Conservation (phyloP, 2,797 vertebrate genomes). For the Allobates femoralis region DNA sequence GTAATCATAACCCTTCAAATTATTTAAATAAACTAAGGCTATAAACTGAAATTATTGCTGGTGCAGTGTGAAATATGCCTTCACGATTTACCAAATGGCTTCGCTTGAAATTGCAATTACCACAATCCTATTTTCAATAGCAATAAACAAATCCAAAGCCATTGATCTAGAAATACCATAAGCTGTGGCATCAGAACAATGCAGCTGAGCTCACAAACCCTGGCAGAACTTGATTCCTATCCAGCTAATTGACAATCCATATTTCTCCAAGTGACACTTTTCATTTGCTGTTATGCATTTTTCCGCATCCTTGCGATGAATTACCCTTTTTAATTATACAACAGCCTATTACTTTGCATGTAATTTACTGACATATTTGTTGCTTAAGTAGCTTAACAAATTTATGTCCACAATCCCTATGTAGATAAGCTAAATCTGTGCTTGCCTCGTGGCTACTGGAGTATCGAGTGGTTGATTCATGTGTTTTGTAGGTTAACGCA, state of each 20-base stretch:
- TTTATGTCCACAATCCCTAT: slow-evolving; percentile 46
- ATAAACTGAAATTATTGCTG: slow-evolving; percentile 1
- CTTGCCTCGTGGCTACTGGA: slow-evolving; percentile 69
- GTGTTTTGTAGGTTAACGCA: slow-evolving; percentile 69
- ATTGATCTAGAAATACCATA: slow-evolving; percentile 11
- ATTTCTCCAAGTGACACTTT: slow-evolving; percentile 35
- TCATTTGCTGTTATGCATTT: slow-evolving; percentile 15
- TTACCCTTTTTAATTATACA: slow-evolving; percentile 30
- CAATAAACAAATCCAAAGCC: slow-evolving; percentile 1
- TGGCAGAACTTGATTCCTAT: background rate
- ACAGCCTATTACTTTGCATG: slow-evolving; percentile 33
- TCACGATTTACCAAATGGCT: background rate
- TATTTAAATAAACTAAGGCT: background rate
- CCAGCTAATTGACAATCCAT: slow-evolving; percentile 32
- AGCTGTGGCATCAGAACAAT: slow-evolving; percentile 21
- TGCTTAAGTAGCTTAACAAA: background rate
- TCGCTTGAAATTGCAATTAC: slow-evolving; percentile 8
- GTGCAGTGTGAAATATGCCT: background rate
- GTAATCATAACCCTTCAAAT: background rate
- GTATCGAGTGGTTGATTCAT: slow-evolving; percentile 70
- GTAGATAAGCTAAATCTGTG: slow-evolving; percentile 65
- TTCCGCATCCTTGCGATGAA: slow-evolving; percentile 13
- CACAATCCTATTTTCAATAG: background rate
- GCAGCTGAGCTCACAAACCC: background rate
- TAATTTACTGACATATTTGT: slow-evolving; percentile 49